Percentiles rank a stretch among this genome's conserved stretches.
These are phyloP conservation scores for Characodon lateralis DNA, from an alignment of 2,797 vertebrate genomes.

Conservation along the genomic window DNA sequence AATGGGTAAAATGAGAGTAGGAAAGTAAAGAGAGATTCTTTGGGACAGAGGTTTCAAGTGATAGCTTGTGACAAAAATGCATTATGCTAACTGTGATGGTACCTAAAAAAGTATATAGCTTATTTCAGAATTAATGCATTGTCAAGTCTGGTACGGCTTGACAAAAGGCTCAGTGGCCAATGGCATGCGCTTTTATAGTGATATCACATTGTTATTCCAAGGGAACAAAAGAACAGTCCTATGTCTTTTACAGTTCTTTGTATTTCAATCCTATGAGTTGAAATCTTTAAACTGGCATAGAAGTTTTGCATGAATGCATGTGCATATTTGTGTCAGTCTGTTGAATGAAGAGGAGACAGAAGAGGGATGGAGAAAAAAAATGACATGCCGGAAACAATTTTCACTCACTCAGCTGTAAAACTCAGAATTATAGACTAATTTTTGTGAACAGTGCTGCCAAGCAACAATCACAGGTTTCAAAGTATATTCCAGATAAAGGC, in stretches of 20 bases:
- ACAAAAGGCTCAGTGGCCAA: too few relatives aligned
- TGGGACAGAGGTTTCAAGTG: not conserved
- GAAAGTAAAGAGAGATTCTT: not conserved
- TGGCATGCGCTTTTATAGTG: too few relatives aligned
- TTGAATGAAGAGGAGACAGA: not conserved
- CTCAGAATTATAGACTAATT: not conserved
- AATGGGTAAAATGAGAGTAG: not conserved
- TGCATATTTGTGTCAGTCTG: not conserved
- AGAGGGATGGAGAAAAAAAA: not conserved
- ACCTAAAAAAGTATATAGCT: not conserved
- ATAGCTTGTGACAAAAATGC: constrained; percentile 1
- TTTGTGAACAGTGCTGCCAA: constrained; percentile 2
- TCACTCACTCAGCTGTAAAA: constrained; percentile 4
- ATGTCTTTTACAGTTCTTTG: not conserved
- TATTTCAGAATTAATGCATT: not conserved
- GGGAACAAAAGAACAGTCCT: not conserved
- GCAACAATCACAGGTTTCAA: constrained; percentile 3
- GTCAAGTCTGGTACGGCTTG: not conserved
- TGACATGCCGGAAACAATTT: not conserved
- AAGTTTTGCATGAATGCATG: not conserved
- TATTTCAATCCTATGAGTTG: not conserved
- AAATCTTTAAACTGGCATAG: not conserved
- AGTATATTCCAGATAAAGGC: constrained; percentile 1
- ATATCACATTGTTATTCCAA: too few relatives aligned
- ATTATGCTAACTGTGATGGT: not conserved